A percentile compares a stretch with the other conserved stretches of the same genome.
Conservation (phyloP, 2,888 invertebrate species). For the Drosophila meridiana region DNA sequence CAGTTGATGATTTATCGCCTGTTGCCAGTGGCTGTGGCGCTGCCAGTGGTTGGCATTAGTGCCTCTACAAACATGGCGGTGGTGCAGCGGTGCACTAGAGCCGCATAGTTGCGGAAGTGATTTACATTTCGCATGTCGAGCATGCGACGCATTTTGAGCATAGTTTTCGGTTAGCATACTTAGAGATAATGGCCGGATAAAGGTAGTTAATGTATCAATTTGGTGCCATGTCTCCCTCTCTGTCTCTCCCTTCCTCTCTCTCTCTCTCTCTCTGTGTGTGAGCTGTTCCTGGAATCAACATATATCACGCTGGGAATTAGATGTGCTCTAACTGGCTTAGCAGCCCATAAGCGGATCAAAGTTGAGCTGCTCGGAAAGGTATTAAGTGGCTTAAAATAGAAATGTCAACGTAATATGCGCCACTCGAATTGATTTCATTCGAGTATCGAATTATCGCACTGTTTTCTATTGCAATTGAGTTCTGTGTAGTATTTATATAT, state of each 20-base stretch:
- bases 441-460: background rate
- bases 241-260: background rate
- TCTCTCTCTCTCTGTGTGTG: slow-evolving; percentile 8
- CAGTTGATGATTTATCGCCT: slow-evolving; percentile 77
- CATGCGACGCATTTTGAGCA: slow-evolving; percentile 74
- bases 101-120: slow-evolving; percentile 74
- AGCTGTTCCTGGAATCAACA: slow-evolving; percentile 32
- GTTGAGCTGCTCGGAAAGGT: slow-evolving; percentile 10
- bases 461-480: background rate
- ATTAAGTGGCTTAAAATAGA: background rate
- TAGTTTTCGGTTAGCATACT: slow-evolving; percentile 67
- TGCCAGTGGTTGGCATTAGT: slow-evolving; percentile 51
- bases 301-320: slow-evolving; percentile 49
- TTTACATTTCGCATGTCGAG: slow-evolving; percentile 74
- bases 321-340: slow-evolving; percentile 37
- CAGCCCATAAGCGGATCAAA: slow-evolving; percentile 31
- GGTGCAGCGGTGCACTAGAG: slow-evolving; percentile 32
- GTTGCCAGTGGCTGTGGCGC: slow-evolving; percentile 54
- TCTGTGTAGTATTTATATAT: background rate
- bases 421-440: background rate
- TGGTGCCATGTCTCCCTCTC: slow-evolving; percentile 15
- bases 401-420: background rate
- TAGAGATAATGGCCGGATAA: slow-evolving; percentile 78
- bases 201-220: slow-evolving; percentile 79
- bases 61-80: slow-evolving; percentile 11